Conservation (phyloP, 2,888 invertebrate species). For the Alcis repandata region DNA sequence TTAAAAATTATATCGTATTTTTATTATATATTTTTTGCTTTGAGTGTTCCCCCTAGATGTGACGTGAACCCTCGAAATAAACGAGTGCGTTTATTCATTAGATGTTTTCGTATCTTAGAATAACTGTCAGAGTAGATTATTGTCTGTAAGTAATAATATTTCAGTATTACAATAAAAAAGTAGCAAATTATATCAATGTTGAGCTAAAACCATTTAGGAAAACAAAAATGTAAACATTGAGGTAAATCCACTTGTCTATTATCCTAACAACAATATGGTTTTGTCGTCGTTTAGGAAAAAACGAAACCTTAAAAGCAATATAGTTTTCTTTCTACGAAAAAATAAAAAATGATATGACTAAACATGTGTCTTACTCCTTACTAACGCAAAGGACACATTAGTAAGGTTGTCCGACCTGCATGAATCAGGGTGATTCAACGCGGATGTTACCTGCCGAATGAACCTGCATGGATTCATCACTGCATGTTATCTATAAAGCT, state of each 20-base stretch:
- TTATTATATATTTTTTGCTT: conserved; percentile 15
- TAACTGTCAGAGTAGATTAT: neutral
- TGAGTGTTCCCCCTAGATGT: conserved; percentile 18
- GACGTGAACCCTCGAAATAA: conserved; percentile 16
- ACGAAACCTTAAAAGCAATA: neutral
- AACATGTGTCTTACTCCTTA: conserved; percentile 23
- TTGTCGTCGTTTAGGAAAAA: neutral
- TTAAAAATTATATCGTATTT: neutral
- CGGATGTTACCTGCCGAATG: conserved; percentile 26
- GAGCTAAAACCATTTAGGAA: too few relatives aligned
- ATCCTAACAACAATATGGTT: too few relatives aligned
- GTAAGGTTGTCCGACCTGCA: conserved; percentile 29
- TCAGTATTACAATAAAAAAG: too few relatives aligned
- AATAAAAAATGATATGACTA: conserved; percentile 10
- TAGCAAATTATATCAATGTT: too few relatives aligned
- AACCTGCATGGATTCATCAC: conserved; percentile 24
- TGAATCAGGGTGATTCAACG: conserved; percentile 37
- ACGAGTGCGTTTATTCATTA: conserved; percentile 6
- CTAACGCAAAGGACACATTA: conserved; percentile 14
- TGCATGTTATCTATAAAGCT: conserved; percentile 27
- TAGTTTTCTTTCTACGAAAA: neutral
- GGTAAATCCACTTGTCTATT: too few relatives aligned
- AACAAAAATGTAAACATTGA: too few relatives aligned
- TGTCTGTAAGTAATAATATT: neutral
- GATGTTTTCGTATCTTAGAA: conserved; percentile 7